Base-by-base conservation (phyloP, 2,797 vertebrate species). In the Mico argentatus region DNA sequence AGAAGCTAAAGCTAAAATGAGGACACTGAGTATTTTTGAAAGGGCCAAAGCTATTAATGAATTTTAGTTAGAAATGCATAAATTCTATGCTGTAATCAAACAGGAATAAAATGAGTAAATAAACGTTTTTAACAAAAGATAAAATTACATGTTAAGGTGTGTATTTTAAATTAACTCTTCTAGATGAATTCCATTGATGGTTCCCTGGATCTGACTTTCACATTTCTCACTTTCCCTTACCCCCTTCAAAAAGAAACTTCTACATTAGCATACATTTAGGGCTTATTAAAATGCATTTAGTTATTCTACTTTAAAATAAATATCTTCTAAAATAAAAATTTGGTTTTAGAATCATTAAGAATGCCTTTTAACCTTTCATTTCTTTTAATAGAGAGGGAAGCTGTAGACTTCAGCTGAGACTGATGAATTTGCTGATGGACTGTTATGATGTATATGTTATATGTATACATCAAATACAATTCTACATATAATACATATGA, bases 1-100 rank as follows among this genome's bases (percentile, higher is more conserved):
- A 97, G 19, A 97, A 98, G 89, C 93, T 36, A 27, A 17, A 88
- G 75, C 48, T 8, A 36, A 95, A 91, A 93, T 73, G 57, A 91
- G n/a, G 59, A 59, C 11, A 91, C 36, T 92, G 76, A 48, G 67
- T 14, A 52, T 2, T 94, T 91, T 55, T 41, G 39, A 97, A 97
- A 97, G 96, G 86, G 77, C 76, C 59, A 97, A 94, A 55, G 1
- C 55, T 67, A 94, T 89, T 96, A 96, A 94, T 24, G 57, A 95
- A 90, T 84, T 96, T 92, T 88, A 94, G 59, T 46, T 93, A 95
- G 92, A 96, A 59, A 94, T 77, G 84, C 4, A 88, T 85, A 91
- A 72, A 91, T 39, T 92, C 36, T 59, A 22, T 88, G n/a, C 64
- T 96, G n/a, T 86, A 67, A 48, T 72, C 39, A 95, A 83, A 75